Conservation (phyloP, 2,797 vertebrate genomes). For the Pantherophis vulpinus region DNA sequence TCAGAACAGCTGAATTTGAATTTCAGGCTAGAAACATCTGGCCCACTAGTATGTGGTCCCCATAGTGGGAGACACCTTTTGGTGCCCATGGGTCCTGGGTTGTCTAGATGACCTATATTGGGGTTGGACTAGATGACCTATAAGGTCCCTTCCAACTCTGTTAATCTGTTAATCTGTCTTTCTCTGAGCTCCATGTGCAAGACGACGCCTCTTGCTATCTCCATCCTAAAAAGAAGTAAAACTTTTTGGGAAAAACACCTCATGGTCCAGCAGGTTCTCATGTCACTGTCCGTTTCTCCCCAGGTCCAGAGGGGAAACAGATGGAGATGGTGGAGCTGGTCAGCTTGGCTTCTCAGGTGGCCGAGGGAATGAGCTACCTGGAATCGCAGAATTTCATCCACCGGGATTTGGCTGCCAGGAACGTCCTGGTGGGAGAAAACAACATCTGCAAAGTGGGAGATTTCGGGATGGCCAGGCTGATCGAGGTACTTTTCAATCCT, state of each 20-base stretch:
- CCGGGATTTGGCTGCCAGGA: constrained; percentile 83
- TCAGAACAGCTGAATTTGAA: neutral
- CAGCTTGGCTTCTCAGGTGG: constrained; percentile 79
- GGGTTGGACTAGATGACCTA: too few relatives aligned
- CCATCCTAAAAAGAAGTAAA: neutral
- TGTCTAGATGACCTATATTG: too few relatives aligned
- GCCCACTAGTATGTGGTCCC: neutral
- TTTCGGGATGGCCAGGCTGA: constrained; percentile 82
- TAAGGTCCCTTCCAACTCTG: too few relatives aligned
- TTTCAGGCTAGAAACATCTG: neutral
- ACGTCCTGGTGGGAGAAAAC: constrained; percentile 81
- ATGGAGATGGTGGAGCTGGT: constrained; percentile 62
- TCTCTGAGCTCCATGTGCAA: too few relatives aligned
- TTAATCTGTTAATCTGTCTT: too few relatives aligned
- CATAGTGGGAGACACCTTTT: neutral
- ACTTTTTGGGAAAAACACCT: neutral
- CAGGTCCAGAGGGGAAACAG: constrained; percentile 68
- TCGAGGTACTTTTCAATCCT: constrained; percentile 71
- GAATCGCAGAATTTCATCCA: constrained; percentile 82
- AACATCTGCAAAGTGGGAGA: constrained; percentile 85
- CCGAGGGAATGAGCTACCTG: constrained; percentile 83
- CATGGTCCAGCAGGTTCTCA: neutral
- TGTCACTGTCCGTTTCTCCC: neutral
- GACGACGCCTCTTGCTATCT: too few relatives aligned
- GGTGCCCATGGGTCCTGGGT: neutral